phyloP scores from a whole-genome alignment of 2,888 invertebrate genomes.

The Caenorhabditis sp. region DNA sequence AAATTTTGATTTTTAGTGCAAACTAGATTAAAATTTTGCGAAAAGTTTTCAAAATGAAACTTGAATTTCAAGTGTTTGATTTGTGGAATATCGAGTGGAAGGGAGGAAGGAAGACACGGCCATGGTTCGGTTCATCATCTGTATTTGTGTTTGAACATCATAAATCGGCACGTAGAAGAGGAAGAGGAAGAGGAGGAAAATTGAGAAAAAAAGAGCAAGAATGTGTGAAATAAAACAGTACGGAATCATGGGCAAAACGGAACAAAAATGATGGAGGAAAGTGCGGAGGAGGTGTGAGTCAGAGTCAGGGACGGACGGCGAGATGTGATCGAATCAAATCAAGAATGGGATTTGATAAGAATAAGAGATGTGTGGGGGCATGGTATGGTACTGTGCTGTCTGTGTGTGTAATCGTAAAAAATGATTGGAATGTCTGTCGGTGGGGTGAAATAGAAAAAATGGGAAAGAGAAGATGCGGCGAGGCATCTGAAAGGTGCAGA shows the following conservation, averaged over 20 bases:
- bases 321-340: no score
- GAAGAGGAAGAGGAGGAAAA: constrained; percentile 11
- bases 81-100: constrained; percentile 7
- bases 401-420: background rate
- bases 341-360: no score
- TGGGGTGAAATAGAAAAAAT: background rate
- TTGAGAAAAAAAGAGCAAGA: no score
- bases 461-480: background rate
- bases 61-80: constrained; percentile 34
- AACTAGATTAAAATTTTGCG: background rate
- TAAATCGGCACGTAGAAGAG: no score
- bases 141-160: constrained; percentile 59
- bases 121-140: constrained; percentile 21
- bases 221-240: background rate
- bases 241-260: background rate
- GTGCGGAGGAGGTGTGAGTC: constrained; percentile 7
- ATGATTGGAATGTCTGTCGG: background rate
- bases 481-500: constrained; percentile 8
- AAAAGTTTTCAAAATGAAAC: background rate
- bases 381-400: no score
- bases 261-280: background rate
- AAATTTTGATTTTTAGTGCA: no score
- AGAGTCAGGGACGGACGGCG: no score
- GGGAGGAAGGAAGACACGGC: no score
- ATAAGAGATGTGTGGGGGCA: no score